Conservation (phyloP, 2,113 vertebrate species). For the Suncus etruscus region DNA sequence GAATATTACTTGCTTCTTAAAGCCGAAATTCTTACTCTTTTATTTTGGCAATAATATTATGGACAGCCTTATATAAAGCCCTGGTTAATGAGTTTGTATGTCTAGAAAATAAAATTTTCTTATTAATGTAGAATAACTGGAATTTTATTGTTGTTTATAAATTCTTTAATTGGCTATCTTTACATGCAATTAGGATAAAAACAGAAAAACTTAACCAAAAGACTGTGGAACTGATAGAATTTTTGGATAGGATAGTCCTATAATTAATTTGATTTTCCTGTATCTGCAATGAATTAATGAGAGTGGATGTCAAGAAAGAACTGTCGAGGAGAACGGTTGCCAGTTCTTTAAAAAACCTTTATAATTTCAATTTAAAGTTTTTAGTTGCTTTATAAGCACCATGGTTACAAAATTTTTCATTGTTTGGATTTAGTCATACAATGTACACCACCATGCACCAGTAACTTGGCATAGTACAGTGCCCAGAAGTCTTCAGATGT, state of each 20-base stretch:
- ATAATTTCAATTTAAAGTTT: too few species aligned
- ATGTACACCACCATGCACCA: too few species aligned
- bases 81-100: not conserved
- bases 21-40: not conserved
- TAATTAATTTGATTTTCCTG: constrained; percentile 46
- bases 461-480: too few species aligned
- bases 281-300: constrained; percentile 44
- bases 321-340: not conserved
- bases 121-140: not conserved
- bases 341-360: too few species aligned
- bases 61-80: not conserved
- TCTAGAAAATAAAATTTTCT: constrained; percentile 31
- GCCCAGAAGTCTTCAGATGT: too few species aligned
- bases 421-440: too few species aligned
- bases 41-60: constrained; percentile 27
- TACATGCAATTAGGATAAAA: constrained; percentile 22
- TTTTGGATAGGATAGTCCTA: constrained; percentile 51
- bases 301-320: constrained; percentile 16
- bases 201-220: constrained; percentile 57
- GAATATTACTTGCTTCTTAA: constrained; percentile 64
- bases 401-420: too few species aligned
- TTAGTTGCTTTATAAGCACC: too few species aligned
- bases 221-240: constrained; percentile 21
- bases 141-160: not conserved
- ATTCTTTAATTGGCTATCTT: constrained; percentile 9